Evolutionary conservation across 2,888 invertebrate genomes (phyloP).

Genomic region (Subacronicta megacephala): DNA sequence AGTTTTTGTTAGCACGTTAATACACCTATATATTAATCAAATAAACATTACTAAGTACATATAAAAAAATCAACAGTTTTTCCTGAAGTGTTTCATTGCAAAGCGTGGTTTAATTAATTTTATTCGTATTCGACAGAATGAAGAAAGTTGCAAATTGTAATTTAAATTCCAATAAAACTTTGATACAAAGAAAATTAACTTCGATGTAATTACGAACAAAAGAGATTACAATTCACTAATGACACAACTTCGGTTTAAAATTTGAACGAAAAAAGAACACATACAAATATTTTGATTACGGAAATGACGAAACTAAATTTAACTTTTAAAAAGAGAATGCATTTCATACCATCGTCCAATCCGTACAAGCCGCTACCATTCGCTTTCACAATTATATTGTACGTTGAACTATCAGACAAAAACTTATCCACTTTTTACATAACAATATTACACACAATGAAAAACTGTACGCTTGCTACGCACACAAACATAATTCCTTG

Average conservation of each 20-base stretch:
- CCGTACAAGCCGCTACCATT: slow-evolving; percentile 82
- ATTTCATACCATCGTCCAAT: slow-evolving; percentile 79
- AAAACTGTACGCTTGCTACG: slow-evolving; percentile 63
- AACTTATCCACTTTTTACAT: slow-evolving; percentile 89
- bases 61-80: no score
- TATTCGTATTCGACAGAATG: background rate
- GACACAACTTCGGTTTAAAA: background rate
- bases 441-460: slow-evolving; percentile 70
- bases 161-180: slow-evolving; percentile 16
- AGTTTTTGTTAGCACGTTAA: no score
- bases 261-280: background rate
- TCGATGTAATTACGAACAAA: background rate
- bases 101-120: background rate
- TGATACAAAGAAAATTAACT: slow-evolving; percentile 3
- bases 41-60: no score
- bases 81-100: no score
- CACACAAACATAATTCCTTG: slow-evolving; percentile 66
- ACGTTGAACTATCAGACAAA: slow-evolving; percentile 81
- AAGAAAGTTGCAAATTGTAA: background rate
- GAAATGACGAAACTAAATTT: slow-evolving; percentile 17
- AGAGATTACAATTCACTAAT: background rate
- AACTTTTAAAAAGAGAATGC: slow-evolving; percentile 39
- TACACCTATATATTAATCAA: no score
- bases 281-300: background rate
- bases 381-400: slow-evolving; percentile 87